Conservation (phyloP, 2,797 vertebrate species). For the Holocentrus rufus region DNA sequence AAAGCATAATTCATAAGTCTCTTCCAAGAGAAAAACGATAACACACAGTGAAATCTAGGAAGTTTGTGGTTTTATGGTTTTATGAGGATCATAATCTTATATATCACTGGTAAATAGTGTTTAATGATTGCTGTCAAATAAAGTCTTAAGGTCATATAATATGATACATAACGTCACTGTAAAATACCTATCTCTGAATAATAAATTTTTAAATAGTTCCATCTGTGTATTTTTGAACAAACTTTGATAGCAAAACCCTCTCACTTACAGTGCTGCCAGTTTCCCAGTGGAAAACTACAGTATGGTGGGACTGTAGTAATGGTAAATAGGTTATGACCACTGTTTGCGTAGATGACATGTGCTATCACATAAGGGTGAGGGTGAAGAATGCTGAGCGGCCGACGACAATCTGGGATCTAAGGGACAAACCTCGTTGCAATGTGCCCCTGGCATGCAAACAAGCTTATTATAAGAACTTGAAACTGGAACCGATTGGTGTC, state of each 20-base stretch:
- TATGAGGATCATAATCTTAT: constrained; percentile 21
- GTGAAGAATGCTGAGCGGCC: constrained; percentile 50
- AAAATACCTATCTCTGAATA: not conserved
- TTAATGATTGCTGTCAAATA: constrained; percentile 38
- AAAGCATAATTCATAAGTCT: too few species aligned
- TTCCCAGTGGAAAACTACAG: not conserved
- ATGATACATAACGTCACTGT: constrained; percentile 5
- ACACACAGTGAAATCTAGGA: too few species aligned
- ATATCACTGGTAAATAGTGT: not conserved
- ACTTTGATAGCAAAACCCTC: not conserved
- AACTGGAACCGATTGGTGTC: constrained; percentile 71
- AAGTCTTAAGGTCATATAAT: constrained; percentile 5
- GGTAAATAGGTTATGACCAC: constrained; percentile 51
- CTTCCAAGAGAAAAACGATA: not conserved
- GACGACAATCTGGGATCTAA: constrained; percentile 50
- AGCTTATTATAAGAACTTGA: constrained; percentile 77
- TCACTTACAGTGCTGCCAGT: not conserved
- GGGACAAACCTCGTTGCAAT: constrained; percentile 30
- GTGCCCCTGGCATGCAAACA: constrained; percentile 67
- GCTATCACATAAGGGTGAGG: constrained; percentile 29
- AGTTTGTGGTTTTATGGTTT: constrained; percentile 26
- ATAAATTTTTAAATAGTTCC: not conserved
- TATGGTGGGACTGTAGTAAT: not conserved
- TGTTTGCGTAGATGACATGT: constrained; percentile 49
- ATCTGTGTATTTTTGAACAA: not conserved